Conservation (phyloP, 2,113 vertebrate species). For the Rallus limicola region DNA sequence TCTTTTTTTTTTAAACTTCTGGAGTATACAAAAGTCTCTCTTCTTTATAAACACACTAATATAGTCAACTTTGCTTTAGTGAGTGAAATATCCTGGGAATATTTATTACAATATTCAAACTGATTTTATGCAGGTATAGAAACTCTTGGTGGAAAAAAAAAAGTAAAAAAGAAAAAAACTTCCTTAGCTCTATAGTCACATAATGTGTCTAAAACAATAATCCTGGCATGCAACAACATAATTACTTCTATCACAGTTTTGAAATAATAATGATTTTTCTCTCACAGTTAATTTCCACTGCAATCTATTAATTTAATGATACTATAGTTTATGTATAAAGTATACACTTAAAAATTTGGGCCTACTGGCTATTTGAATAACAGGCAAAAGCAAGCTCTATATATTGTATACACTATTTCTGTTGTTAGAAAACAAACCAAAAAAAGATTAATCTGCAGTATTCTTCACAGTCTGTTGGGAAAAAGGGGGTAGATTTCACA, state of each 20-base stretch:
- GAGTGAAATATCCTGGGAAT: neutral
- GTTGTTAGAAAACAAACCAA: neutral
- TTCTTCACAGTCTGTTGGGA: neutral
- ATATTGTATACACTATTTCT: neutral
- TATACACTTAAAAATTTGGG: neutral
- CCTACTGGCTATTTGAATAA: neutral
- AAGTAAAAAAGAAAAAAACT: neutral
- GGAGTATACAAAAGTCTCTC: accelerated
- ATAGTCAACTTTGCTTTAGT: neutral
- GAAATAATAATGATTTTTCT: conserved; percentile 7
- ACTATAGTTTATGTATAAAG: neutral
- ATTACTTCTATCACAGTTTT: neutral
- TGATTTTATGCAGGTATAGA: neutral
- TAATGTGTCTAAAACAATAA: neutral
- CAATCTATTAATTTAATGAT: neutral
- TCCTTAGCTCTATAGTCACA: neutral
- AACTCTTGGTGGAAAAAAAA: neutral
- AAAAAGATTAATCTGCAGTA: neutral
- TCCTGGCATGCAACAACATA: neutral
- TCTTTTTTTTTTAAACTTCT: neutral
- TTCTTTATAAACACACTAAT: neutral
- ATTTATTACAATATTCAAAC: conserved; percentile 9
- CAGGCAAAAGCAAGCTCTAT: neutral
- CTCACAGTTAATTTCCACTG: neutral
- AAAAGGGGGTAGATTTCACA: neutral